These are phyloP conservation scores for Campylorhamphus procurvoides DNA, from an alignment of 2,113 vertebrate genomes.

Conservation along the genomic window DNA sequence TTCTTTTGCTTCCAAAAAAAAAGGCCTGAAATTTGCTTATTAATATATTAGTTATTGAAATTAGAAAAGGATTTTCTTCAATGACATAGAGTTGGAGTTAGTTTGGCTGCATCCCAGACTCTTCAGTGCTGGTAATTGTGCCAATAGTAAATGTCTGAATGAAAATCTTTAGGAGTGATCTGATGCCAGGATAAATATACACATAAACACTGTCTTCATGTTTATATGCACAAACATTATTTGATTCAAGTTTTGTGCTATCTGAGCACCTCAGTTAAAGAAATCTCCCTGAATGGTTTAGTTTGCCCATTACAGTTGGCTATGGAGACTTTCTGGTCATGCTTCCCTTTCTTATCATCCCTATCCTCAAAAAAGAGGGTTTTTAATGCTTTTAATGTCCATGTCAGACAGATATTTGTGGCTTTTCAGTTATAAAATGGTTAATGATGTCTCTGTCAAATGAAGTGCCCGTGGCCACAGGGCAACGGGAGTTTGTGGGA, in stretches of 20 bases:
- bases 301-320: not conserved
- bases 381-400: not conserved
- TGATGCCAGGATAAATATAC: not conserved
- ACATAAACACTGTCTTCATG: not conserved
- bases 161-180: not conserved
- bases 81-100: not conserved
- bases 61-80: not conserved
- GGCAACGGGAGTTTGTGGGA: slow-evolving; percentile 44
- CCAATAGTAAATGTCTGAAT: not conserved
- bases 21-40: not conserved
- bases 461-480: not conserved
- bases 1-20: not conserved
- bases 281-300: not conserved
- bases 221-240: not conserved
- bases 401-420: rapidly evolving
- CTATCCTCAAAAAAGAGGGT: rapidly evolving
- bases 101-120: not conserved
- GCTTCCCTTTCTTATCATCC: not conserved
- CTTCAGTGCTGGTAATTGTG: rapidly evolving
- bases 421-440: not conserved
- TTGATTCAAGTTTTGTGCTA: not conserved
- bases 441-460: not conserved
- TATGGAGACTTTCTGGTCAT: rapidly evolving
- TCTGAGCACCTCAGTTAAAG: not conserved
- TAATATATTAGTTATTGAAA: not conserved